Percentiles rank a stretch among this genome's conserved stretches.
These are phyloP conservation scores for Eupsilia transversa DNA, from an alignment of 2,888 invertebrate genomes.

Conservation along the genomic window DNA sequence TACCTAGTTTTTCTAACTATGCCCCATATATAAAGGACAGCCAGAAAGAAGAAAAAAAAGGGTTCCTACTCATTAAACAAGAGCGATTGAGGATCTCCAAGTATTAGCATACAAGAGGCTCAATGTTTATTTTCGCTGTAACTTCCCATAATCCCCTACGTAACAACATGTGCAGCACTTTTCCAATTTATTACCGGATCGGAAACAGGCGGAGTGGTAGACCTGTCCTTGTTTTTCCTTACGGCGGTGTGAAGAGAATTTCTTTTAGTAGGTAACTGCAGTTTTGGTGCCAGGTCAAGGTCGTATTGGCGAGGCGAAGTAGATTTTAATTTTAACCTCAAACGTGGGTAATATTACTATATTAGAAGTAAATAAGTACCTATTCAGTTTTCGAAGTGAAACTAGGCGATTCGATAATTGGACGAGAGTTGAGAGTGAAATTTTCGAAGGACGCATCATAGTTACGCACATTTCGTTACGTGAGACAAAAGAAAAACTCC, in stretches of 20 bases:
- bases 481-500: no score
- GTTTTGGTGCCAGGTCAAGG: not conserved
- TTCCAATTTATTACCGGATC: constrained; percentile 30
- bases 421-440: no score
- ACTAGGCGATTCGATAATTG: no score
- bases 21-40: not conserved
- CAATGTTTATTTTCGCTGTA: constrained; percentile 41
- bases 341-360: not conserved
- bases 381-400: not conserved
- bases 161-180: constrained; percentile 40
- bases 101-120: constrained; percentile 43
- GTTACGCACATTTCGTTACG: no score
- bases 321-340: not conserved
- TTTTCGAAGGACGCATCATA: no score
- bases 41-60: not conserved
- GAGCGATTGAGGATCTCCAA: constrained; percentile 11
- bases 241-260: not conserved
- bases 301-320: not conserved
- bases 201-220: not conserved
- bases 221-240: constrained; percentile 3
- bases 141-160: constrained; percentile 19
- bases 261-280: not conserved
- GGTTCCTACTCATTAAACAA: not conserved
- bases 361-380: no score
- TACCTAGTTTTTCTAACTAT: not conserved